Percentiles rank a stretch among this genome's conserved stretches.
Conservation (phyloP, 2,113 vertebrate species). For the Ursus arctos region DNA sequence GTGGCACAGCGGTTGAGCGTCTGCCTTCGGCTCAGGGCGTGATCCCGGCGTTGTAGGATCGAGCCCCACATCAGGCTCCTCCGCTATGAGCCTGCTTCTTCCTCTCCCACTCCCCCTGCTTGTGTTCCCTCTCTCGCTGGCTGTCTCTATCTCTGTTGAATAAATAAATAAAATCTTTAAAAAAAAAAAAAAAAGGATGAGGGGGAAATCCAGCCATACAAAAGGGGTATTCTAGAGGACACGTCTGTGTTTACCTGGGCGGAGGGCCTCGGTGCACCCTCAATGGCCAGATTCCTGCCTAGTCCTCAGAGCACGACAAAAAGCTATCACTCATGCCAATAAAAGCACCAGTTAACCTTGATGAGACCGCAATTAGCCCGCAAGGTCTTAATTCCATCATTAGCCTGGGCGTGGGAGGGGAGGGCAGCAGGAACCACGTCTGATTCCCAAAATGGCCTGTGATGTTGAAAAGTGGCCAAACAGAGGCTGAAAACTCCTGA, state of each 20-base stretch:
- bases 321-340: conserved; percentile 35
- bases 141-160: too few relatives aligned
- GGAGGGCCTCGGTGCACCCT: not conserved
- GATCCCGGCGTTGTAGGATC: too few relatives aligned
- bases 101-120: too few relatives aligned
- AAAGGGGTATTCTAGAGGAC: not conserved
- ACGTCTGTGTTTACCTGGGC: not conserved
- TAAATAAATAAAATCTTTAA: too few relatives aligned
- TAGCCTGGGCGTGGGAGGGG: not conserved
- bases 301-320: not conserved
- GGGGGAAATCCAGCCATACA: fast-evolving
- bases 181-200: not conserved
- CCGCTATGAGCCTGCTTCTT: too few relatives aligned
- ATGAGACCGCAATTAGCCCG: conserved; percentile 43
- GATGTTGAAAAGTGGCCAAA: not conserved
- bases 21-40: too few relatives aligned
- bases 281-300: not conserved
- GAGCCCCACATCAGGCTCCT: too few relatives aligned
- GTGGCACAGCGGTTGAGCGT: too few relatives aligned
- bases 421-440: fast-evolving
- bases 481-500: not conserved
- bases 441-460: not conserved
- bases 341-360: conserved; percentile 25
- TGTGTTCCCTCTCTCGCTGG: too few relatives aligned
- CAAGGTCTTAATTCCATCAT: not conserved